Base-by-base conservation (phyloP, 2,888 invertebrate species). In the Polymixis lichenea region DNA sequence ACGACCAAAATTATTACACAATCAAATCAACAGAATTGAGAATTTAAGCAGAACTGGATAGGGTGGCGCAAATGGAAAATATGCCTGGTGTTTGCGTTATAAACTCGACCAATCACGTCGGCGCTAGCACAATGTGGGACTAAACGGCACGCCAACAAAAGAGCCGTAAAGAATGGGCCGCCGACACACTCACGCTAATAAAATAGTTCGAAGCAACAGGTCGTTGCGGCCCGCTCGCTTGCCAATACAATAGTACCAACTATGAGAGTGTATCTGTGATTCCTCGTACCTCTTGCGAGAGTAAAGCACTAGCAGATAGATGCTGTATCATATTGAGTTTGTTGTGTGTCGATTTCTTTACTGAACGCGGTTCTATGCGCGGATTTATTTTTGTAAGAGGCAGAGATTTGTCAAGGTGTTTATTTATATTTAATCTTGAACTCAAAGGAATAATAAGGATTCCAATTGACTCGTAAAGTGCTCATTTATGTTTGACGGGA, bases 141-240 rank as follows among this genome's bases (percentile, higher is more conserved):
- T 95, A 95, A 95, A 94, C 95, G 94, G 92, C 92, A 92, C 91
- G 91, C 92, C 93, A 94, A 95, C 95, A 95, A 95, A 95, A 95
- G 95, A 93, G 92, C 93, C 92, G 94, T 96, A 96, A 96, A 96
- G 96, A 96, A 96, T 96, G 95, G 95, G 90, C 93, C 95, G 93
- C 94, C 95, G 91, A 95, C 95, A 95, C 93, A 94, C 94, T 93
- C 93, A 92, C 91, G 93, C 95, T 96, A 96, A 96, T 96, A 96
- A 96, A 96, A 96, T 96, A 96, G 96, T 95, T 95, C 92, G 89
- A 90, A 85, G 96, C 96, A 96, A 96, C 96, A 96, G 96, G 96
- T 96, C 92, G 93, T 86, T 88, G 85, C 85, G 92, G 93, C 88
- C 88, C 89, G 88, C 81, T 81, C 89, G 90, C 89, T 83, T 88